A percentile compares a stretch with the other conserved stretches of the same genome.
Evolutionary conservation across 2,888 invertebrate species (phyloP).

Genomic region (Branchellion lobata): DNA sequence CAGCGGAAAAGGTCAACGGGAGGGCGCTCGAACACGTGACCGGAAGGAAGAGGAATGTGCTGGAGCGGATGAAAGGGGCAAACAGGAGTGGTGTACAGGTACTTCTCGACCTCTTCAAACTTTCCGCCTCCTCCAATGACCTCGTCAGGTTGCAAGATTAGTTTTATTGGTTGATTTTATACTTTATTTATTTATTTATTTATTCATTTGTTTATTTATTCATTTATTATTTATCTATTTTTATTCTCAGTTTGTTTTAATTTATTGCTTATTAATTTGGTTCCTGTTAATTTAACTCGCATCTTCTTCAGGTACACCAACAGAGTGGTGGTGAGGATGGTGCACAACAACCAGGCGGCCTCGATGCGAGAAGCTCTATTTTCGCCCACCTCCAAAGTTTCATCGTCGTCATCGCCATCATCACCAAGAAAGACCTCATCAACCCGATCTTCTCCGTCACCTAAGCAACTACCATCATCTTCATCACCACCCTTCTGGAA

Average conservation of each 20-base stretch:
- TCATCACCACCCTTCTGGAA: background rate
- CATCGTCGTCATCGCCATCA: background rate
- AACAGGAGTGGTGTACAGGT: background rate
- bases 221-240: too few relatives aligned
- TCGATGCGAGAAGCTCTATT: background rate
- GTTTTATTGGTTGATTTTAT: too few relatives aligned
- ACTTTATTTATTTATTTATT: too few relatives aligned
- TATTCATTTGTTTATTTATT: too few relatives aligned
- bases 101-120: background rate
- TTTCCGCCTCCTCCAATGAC: background rate
- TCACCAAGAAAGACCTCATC: background rate
- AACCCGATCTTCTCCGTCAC: background rate
- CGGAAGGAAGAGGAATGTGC: background rate
- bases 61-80: background rate
- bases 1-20: background rate
- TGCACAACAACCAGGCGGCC: background rate
- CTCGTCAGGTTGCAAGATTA: background rate
- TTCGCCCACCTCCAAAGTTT: too few relatives aligned
- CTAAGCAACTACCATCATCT: background rate
- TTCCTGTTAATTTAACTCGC: too few relatives aligned
- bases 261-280: too few relatives aligned
- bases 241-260: too few relatives aligned
- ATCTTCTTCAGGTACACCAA: constrained; percentile 1
- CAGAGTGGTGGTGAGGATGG: background rate
- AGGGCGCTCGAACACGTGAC: background rate